These are phyloP conservation scores for Podarcis muralis DNA, from an alignment of 2,113 vertebrate species.

Conservation along the genomic window DNA sequence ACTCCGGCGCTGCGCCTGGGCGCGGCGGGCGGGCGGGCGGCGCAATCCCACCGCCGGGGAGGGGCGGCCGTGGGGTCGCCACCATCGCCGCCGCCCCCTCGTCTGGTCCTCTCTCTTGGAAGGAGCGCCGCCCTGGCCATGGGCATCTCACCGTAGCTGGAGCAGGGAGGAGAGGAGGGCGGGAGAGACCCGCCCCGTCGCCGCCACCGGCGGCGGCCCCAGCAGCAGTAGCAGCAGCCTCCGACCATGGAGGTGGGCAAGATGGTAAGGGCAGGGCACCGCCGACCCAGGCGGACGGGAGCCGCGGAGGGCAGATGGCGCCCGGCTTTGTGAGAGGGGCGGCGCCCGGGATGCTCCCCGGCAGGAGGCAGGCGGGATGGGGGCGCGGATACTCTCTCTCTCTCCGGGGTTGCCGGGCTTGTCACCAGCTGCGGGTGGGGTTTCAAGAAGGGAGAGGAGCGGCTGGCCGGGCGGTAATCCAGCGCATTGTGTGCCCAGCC, in stretches of 20 bases:
- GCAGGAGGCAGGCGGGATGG: not conserved
- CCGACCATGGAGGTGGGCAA: conserved; percentile 76
- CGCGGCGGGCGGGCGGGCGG: not conserved
- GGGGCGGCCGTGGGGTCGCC: not conserved
- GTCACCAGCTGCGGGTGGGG: not conserved
- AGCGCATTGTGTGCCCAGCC: not conserved
- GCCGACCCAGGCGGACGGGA: no score
- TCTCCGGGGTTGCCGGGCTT: not conserved
- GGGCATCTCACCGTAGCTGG: not conserved
- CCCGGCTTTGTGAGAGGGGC: not conserved
- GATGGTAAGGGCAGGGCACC: conserved; percentile 69
- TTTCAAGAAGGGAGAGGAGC: not conserved
- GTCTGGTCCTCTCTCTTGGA: not conserved
- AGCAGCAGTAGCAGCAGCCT: not conserved
- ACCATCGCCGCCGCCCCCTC: not conserved
- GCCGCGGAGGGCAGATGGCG: not conserved
- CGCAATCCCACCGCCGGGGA: not conserved
- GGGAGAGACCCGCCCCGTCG: not conserved
- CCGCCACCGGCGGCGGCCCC: not conserved
- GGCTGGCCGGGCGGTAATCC: not conserved
- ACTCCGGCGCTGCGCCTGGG: conserved; percentile 10
- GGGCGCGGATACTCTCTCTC: not conserved
- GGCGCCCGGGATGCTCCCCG: not conserved
- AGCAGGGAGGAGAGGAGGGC: not conserved
- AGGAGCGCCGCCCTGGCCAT: not conserved